Conservation (phyloP, 2,797 vertebrate genomes). For the Gouania willdenowi region DNA sequence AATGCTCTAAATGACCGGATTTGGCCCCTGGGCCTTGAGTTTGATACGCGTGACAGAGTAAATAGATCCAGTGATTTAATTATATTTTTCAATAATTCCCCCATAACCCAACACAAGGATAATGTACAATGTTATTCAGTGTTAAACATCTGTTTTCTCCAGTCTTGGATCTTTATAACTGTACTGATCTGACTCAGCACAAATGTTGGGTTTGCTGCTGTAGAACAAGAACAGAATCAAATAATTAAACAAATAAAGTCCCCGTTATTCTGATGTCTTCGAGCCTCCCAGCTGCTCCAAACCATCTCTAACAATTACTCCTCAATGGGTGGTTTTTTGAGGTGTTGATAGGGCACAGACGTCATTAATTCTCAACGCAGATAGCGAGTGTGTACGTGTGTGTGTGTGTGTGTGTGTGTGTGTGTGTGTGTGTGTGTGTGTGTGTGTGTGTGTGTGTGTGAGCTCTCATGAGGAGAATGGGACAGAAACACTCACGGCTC, state of each 20-base stretch:
- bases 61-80: too few relatives aligned
- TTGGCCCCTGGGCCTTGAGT: too few relatives aligned
- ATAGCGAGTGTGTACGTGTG: too few relatives aligned
- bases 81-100: too few relatives aligned
- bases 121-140: conserved; percentile 17
- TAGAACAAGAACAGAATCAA: conserved; percentile 23
- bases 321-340: conserved; percentile 43
- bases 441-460: conserved; percentile 47
- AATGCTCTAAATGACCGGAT: too few relatives aligned
- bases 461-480: conserved; percentile 49
- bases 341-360: conserved; percentile 61
- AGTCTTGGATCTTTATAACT: conserved; percentile 52
- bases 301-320: conserved; percentile 42
- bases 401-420: too few relatives aligned
- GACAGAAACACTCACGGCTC: conserved; percentile 61
- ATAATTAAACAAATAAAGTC: conserved; percentile 34
- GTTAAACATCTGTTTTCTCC: conserved; percentile 22
- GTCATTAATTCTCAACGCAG: conserved; percentile 66
- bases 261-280: conserved; percentile 50
- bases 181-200: conserved; percentile 65
- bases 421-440: too few relatives aligned
- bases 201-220: conserved; percentile 27
- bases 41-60: too few relatives aligned
- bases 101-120: too few relatives aligned
- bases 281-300: conserved; percentile 6